Base-by-base conservation (phyloP, 2,797 vertebrate species). In the Staurois parvus region DNA sequence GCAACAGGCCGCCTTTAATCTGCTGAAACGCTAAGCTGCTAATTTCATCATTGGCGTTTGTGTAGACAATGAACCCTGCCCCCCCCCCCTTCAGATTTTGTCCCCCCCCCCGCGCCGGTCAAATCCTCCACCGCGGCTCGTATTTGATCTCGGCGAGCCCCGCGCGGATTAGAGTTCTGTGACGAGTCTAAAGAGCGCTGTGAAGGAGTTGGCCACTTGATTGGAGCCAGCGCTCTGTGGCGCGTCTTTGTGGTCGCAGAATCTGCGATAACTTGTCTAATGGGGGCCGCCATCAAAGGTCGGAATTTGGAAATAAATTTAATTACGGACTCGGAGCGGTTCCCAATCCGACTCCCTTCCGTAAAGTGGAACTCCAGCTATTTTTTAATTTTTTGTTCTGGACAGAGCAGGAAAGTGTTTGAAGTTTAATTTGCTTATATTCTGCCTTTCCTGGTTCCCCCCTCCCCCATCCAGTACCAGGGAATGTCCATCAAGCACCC, bases 1-100 rank as follows among this genome's bases (percentile, higher is more conserved):
- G 86, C 84, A 90, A 88, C 89, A 91, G 85, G 84, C 87, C 89
- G 21, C 52, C 19, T 48, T 89, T 92, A 91, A 91, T 92, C 92
- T 92, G 85, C 89, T 90, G 75, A 77, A 90, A 90, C 90, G 89
- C 87, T 92, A 88, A 84, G 34, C 64, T 76, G 59, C 13, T 67
- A 66, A 83, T 76, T 32, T 68, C 42, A 88, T 76, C 72, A 83
- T 68, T 75, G 24, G 37, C 21, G 45, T 84, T 29, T 76, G 17
- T 56, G 24, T 29, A 52, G 32, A 37, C 37, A 37, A 37, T 37
- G 37, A 37, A 37, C 11, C 29, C 13, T n/a, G 9, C 37, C 66
- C 56, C 28, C 45, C 34, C 34, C 26, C 69, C 37, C 8, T 17
- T 56, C 48, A 21, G 17, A 56, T 56, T 56, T 17, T 21, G 48